These are phyloP conservation scores for Menidia beryllina DNA, from an alignment of 2,113 vertebrate genomes.

Conservation along the genomic window DNA sequence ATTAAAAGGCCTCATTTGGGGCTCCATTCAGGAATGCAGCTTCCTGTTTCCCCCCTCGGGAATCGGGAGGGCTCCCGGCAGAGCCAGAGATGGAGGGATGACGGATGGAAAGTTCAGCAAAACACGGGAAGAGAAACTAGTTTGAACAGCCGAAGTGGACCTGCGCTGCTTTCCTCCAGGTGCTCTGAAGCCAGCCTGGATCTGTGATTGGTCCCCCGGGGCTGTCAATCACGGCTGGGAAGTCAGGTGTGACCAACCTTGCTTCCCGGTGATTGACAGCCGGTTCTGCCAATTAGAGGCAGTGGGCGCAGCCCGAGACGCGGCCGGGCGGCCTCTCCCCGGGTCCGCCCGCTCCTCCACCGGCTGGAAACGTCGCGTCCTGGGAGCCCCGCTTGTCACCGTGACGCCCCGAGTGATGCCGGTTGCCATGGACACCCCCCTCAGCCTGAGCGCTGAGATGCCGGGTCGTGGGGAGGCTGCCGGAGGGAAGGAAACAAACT, in stretches of 20 bases:
- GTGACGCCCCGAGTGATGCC: constrained; percentile 24
- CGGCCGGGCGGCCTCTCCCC: constrained; percentile 23
- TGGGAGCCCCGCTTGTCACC: constrained; percentile 25
- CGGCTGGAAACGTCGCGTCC: constrained; percentile 57
- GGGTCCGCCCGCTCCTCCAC: constrained; percentile 44
- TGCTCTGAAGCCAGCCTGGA: constrained; percentile 50
- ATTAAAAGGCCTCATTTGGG: too few relatives aligned
- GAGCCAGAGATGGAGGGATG: neutral
- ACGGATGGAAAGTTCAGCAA: constrained; percentile 44
- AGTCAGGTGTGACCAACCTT: constrained; percentile 71
- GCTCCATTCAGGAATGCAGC: too few relatives aligned
- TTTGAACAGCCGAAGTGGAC: constrained; percentile 41
- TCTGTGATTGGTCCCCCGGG: constrained; percentile 71
- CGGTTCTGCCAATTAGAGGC: constrained; percentile 68
- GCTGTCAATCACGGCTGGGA: constrained; percentile 62
- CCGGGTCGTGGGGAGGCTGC: too few relatives aligned
- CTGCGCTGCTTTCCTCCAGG: constrained; percentile 39
- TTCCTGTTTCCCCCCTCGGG: too few relatives aligned
- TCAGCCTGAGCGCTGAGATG: too few relatives aligned
- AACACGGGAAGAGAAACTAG: constrained; percentile 23
- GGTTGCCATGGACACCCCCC: constrained; percentile 38
- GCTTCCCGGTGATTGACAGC: constrained; percentile 63
- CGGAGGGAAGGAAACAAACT: too few relatives aligned
- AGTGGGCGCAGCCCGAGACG: constrained; percentile 21
- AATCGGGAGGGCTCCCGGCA: too few relatives aligned